These are phyloP conservation scores for Pseudorasbora parva DNA, from an alignment of 2,113 vertebrate species.

Conservation along the genomic window DNA sequence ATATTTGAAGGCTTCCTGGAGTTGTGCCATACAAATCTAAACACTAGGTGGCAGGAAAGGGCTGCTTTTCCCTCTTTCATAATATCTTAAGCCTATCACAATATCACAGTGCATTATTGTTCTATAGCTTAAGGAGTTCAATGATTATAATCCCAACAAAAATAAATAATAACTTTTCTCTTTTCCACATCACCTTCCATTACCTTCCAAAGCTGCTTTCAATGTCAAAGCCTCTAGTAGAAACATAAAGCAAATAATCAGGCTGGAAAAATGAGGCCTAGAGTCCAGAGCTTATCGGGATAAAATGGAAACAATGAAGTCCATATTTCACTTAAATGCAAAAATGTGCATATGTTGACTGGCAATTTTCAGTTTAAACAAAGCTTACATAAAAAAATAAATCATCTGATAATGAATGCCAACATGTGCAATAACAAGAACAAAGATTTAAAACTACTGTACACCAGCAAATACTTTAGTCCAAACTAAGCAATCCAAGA, in stretches of 20 bases:
- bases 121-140: background rate
- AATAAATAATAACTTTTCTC: background rate
- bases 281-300: background rate
- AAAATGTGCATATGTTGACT: background rate
- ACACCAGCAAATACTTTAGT: background rate
- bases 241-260: background rate
- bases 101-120: background rate
- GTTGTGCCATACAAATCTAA: constrained; percentile 8
- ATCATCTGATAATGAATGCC: background rate
- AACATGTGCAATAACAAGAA: constrained; percentile 4
- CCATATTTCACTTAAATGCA: background rate
- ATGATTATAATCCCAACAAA: background rate
- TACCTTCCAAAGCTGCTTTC: background rate
- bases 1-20: background rate
- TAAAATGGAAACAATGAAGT: background rate
- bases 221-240: background rate
- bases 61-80: constrained; percentile 11
- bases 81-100: background rate
- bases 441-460: background rate
- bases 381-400: background rate
- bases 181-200: background rate
- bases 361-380: background rate
- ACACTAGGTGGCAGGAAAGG: constrained; percentile 58
- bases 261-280: background rate
- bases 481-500: background rate